phyloP scores from a whole-genome alignment of 2,113 vertebrate species.

The Craseonycteris thonglongyai region DNA sequence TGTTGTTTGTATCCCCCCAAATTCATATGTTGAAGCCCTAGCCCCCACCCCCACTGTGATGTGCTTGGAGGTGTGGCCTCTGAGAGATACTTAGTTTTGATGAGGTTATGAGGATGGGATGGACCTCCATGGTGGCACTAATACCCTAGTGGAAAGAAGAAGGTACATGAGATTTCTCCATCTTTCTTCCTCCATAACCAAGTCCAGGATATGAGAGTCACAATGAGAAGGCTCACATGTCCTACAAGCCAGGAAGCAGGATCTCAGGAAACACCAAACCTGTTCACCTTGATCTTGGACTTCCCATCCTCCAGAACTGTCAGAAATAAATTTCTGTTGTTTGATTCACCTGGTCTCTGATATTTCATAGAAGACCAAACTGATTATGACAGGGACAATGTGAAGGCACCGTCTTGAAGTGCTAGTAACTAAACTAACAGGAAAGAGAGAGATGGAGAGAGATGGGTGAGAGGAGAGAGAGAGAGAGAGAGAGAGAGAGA shows the following conservation, averaged over 20 bases:
- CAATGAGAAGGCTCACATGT: neutral
- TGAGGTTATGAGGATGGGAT: neutral
- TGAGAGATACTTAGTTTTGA: neutral
- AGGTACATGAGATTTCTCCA: neutral
- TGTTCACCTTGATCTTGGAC: neutral
- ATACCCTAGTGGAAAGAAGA: neutral
- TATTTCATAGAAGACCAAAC: neutral
- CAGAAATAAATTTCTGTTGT: neutral
- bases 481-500: neutral
- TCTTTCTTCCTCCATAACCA: neutral
- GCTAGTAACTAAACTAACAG: neutral
- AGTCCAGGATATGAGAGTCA: neutral
- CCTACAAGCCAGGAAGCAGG: neutral
- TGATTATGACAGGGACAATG: neutral
- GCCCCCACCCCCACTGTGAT: accelerated
- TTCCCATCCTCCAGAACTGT: neutral
- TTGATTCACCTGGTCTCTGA: neutral
- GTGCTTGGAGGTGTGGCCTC: neutral
- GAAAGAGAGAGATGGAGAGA: no score
- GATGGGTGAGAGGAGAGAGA: neutral
- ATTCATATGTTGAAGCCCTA: neutral
- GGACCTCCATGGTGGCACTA: neutral
- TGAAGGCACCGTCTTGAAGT: neutral
- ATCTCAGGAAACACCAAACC: no score
- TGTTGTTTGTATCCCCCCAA: neutral